Conservation (phyloP, 2,888 invertebrate species). For the Carabus problematicus region DNA sequence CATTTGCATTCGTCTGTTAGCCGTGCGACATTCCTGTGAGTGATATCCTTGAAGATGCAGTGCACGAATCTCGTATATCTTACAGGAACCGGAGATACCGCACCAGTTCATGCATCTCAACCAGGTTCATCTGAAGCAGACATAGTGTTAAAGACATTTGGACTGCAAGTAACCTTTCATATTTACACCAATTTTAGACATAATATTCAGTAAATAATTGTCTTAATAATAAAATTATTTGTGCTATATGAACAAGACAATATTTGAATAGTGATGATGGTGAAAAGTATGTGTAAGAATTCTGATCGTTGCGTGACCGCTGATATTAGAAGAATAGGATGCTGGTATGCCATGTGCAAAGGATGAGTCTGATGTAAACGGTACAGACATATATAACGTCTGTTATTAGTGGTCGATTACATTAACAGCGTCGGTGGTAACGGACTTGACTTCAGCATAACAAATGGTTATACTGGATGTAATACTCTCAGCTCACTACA, state of each 20-base stretch:
- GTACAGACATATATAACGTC: conserved; percentile 39
- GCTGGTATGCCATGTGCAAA: conserved; percentile 11
- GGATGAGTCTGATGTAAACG: conserved; percentile 26
- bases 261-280: too few relatives aligned
- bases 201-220: too few relatives aligned
- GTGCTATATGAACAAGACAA: too few relatives aligned
- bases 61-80: conserved; percentile 29
- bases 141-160: too few relatives aligned
- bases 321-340: conserved; percentile 8
- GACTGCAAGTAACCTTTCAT: too few relatives aligned
- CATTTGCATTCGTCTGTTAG: too few relatives aligned
- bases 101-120: too few relatives aligned
- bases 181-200: too few relatives aligned
- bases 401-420: conserved; percentile 41
- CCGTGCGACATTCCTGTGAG: neutral
- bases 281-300: too few relatives aligned
- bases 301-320: too few relatives aligned
- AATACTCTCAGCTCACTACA: conserved; percentile 10
- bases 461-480: conserved; percentile 8
- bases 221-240: too few relatives aligned
- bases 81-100: conserved; percentile 15
- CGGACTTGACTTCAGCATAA: conserved; percentile 8
- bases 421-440: conserved; percentile 20
- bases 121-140: too few relatives aligned
- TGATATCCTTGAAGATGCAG: conserved; percentile 13